phyloP scores from a whole-genome alignment of 2,113 vertebrate species.

The Ardeotis arabs region DNA sequence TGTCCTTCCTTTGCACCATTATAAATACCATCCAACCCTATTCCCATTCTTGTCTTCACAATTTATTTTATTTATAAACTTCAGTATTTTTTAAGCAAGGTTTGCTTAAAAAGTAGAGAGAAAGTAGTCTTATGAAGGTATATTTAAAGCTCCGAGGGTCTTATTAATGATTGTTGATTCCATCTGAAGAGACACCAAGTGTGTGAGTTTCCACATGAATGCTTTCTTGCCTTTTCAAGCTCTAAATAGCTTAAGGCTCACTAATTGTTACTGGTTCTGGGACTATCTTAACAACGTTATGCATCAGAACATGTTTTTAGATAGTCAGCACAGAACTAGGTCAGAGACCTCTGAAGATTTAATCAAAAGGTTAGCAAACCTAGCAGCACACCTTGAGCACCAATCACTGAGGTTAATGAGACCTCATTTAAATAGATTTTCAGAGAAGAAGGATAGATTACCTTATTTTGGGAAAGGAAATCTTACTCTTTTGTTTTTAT shows the following conservation, averaged over 20 bases:
- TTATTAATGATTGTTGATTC: neutral
- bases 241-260: conserved; percentile 39
- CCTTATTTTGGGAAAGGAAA: conserved; percentile 4
- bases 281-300: neutral
- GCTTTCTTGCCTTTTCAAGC: conserved; percentile 26
- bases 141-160: neutral
- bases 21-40: neutral
- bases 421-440: conserved; percentile 47
- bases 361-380: conserved; percentile 48
- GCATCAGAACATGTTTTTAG: neutral
- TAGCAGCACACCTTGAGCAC: conserved; percentile 45
- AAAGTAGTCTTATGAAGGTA: neutral
- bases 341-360: conserved; percentile 11
- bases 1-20: neutral
- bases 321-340: conserved; percentile 53
- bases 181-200: neutral
- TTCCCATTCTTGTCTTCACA: neutral
- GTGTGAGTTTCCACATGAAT: conserved; percentile 26
- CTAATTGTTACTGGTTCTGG: conserved; percentile 29
- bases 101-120: neutral
- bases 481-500: neutral
- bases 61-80: neutral
- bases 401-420: conserved; percentile 39
- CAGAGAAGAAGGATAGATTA: neutral
- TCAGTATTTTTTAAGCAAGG: neutral